Base-by-base conservation (phyloP, 2,113 vertebrate genomes). In the Paraplagusia blochii region DNA sequence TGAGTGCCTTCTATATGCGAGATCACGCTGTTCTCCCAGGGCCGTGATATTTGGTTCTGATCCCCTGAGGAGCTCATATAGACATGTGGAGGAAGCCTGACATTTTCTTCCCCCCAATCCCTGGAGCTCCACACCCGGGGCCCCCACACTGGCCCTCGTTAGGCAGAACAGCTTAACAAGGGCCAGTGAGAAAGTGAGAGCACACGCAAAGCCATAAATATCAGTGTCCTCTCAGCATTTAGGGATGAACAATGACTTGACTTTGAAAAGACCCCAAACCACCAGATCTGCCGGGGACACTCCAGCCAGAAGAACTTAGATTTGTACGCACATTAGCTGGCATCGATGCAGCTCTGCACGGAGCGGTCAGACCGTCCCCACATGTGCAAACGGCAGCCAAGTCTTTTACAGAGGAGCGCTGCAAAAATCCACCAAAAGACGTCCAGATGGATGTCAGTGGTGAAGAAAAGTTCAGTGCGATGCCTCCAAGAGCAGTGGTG, bases 31-130 rank as follows among this genome's bases (percentile, higher is more conserved):
- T 69, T 70, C 64, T 74, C 58, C 54, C 51, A 7, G 76, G 54
- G 57, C 57, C 62, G 67, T 85, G 73, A 77, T 88, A 85, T 87
- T 88, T 90, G 67, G 60, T 17, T 75, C 52, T 29, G 12, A 34
- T 71, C 66, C 80, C 84, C 84, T 48, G 58, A 74, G 67, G 74
- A 70, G 58, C 56, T 81, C 63, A 58, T 84, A 64, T 55, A 66
- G 81, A 72, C 63, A 75, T 76, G 69, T 74, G 78, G 65, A 71
- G 78, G 72, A 68, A 79, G 81, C 46, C 54, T 87, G 84, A 88
- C 85, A 85, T 88, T 86, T 88, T 48, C 63, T 45, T n/a, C 40
- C 47, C 36, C 63, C 53, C 43, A 58, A 47, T 79, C 70, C 81
- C 79, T 40, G 62, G 74, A 64, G 72, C 63, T 80, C 56, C 58